Percentiles rank a stretch among this genome's conserved stretches.
These are phyloP conservation scores for Oopsacas minuta DNA, from an alignment of 37 sponge, comb jelly and placozoan genomes.

Conservation along the genomic window DNA sequence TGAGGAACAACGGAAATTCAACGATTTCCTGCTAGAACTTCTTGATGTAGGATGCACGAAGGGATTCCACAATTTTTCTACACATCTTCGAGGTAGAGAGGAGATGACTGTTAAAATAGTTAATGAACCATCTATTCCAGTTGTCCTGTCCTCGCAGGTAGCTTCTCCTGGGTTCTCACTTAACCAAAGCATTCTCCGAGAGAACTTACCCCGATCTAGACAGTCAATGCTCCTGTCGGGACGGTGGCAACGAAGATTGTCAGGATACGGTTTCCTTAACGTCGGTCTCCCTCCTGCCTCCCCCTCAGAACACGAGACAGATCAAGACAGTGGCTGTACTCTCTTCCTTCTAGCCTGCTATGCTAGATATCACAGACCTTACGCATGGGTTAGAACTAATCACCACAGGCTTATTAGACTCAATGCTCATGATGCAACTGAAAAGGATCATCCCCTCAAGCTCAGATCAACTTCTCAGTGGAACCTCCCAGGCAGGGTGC, in stretches of 20 bases:
- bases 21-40: constrained; percentile 41
- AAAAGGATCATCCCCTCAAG: constrained; percentile 73
- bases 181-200: background rate
- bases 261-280: constrained; percentile 81
- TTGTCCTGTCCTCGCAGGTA: background rate
- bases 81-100: constrained; percentile 62
- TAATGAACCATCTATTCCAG: constrained; percentile 61
- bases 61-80: constrained; percentile 76
- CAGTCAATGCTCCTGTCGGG: background rate
- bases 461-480: constrained; percentile 61
- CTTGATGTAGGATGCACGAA: constrained; percentile 61
- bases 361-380: constrained; percentile 52
- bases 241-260: constrained; percentile 28
- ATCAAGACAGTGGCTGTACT: constrained; percentile 52
- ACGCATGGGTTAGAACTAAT: constrained; percentile 81
- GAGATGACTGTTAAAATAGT: constrained; percentile 68
- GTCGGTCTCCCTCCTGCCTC: constrained; percentile 82
- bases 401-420: constrained; percentile 52
- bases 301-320: constrained; percentile 48
- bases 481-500: constrained; percentile 26
- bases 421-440: constrained; percentile 24
- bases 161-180: background rate
- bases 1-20: constrained; percentile 52
- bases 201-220: background rate
- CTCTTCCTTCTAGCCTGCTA: constrained; percentile 77